Evolutionary conservation across 1,140 invertebrate species (phyloP).

Genomic region (Drosophila bocki): DNA sequence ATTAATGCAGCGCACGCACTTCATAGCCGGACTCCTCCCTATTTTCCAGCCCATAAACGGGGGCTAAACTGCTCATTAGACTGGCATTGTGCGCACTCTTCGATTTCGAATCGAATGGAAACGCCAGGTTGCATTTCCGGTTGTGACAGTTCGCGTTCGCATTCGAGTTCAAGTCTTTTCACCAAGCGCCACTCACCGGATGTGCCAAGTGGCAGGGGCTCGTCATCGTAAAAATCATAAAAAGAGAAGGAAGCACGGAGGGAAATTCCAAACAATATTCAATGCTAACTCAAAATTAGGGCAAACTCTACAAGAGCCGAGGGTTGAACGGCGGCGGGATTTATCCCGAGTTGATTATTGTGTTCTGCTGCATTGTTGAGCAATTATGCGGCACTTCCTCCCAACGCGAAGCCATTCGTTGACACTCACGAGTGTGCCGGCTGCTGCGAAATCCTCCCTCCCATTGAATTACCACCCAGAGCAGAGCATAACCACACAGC

Average conservation of each 20-base stretch:
- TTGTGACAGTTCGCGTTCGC: conserved; percentile 56
- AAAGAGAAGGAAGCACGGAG: conserved; percentile 3
- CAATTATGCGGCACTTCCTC: conserved; percentile 43
- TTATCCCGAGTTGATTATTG: conserved; percentile 39
- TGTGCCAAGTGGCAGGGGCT: conserved; percentile 51
- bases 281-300: conserved; percentile 36
- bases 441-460: conserved; percentile 48
- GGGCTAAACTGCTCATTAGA: conserved; percentile 74
- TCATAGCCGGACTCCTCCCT: conserved; percentile 9
- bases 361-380: conserved; percentile 35
- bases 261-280: conserved; percentile 57
- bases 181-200: conserved; percentile 66
- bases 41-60: conserved; percentile 44
- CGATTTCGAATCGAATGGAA: conserved; percentile 55
- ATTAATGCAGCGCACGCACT: conserved; percentile 72
- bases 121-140: conserved; percentile 80
- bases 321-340: conserved; percentile 13
- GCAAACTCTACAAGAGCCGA: conserved; percentile 25
- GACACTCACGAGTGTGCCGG: conserved; percentile 67
- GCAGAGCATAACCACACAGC: conserved; percentile 49
- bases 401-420: conserved; percentile 62
- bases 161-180: conserved; percentile 6
- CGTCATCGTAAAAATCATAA: conserved; percentile 28
- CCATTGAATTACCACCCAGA: conserved; percentile 15
- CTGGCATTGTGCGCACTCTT: conserved; percentile 60